Percentiles rank a stretch among this genome's conserved stretches.
Conservation (phyloP, 2,888 invertebrate genomes). For the Tiphia femorata region DNA sequence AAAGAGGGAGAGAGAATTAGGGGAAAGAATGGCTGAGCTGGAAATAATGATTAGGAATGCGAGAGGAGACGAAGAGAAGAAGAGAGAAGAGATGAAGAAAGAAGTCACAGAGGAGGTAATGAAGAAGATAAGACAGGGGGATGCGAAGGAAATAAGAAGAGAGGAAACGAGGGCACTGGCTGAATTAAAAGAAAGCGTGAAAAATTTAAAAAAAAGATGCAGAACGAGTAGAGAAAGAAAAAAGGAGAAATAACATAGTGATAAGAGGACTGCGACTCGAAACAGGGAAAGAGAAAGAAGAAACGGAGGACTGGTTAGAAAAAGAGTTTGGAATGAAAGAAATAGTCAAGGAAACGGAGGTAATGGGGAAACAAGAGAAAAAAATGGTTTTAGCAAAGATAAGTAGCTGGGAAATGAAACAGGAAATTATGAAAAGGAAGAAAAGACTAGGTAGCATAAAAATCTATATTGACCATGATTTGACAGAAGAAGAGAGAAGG, state of each 20-base stretch:
- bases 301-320: slow-evolving; percentile 3
- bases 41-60: no score
- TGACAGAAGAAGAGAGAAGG: slow-evolving; percentile 11
- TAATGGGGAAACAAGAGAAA: not conserved
- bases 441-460: not conserved
- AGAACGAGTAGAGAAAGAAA: not conserved
- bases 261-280: not conserved
- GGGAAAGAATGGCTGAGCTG: no score
- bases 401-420: not conserved
- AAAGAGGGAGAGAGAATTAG: no score
- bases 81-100: no score
- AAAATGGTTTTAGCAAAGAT: no score
- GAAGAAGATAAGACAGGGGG: no score
- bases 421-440: slow-evolving; percentile 3
- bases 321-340: not conserved
- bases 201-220: not conserved
- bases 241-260: no score
- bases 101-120: no score
- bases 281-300: slow-evolving; percentile 3
- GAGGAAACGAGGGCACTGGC: no score
- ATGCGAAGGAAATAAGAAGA: no score
- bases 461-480: not conserved
- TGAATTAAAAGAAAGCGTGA: not conserved
- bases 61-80: no score
- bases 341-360: not conserved